Evolutionary conservation across 2,113 vertebrate species (phyloP).

Genomic region (Pseudolaguvia tuberculata): DNA sequence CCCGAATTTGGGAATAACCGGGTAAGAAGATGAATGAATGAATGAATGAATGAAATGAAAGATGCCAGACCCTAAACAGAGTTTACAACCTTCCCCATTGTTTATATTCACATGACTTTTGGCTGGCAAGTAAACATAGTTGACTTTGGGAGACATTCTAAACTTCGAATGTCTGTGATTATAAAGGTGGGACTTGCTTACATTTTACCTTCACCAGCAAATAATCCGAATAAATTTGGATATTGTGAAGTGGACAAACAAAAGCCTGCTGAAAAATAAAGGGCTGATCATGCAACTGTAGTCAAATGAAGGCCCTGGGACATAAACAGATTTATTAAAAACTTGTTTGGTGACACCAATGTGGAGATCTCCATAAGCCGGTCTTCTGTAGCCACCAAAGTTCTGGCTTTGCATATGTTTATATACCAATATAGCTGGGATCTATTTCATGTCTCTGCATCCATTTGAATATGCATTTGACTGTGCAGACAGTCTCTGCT

Average conservation of each 20-base stretch:
- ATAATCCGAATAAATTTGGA: background rate
- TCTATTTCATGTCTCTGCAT: conserved; percentile 36
- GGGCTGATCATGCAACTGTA: conserved; percentile 6
- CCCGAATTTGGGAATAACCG: no score
- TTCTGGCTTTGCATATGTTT: conserved; percentile 39
- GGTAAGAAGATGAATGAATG: no score
- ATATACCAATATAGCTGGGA: conserved; percentile 30
- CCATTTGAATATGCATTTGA: conserved; percentile 34
- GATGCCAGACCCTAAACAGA: no score
- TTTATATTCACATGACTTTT: no score
- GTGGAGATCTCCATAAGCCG: conserved; percentile 10
- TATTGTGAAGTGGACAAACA: background rate
- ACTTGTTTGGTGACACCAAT: conserved; percentile 8
- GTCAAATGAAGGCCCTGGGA: conserved; percentile 17
- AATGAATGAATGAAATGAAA: no score
- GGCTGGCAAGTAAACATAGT: no score
- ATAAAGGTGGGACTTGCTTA: background rate
- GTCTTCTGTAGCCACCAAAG: background rate
- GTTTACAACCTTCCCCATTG: no score
- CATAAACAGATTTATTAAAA: conserved; percentile 30
- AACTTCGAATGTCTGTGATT: background rate
- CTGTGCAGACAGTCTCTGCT: conserved; percentile 1
- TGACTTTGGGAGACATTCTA: no score
- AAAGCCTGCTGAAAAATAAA: background rate
- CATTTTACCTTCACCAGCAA: background rate